phyloP scores from a whole-genome alignment of 2,797 vertebrate genomes.

The Arctocebus calabarensis region DNA sequence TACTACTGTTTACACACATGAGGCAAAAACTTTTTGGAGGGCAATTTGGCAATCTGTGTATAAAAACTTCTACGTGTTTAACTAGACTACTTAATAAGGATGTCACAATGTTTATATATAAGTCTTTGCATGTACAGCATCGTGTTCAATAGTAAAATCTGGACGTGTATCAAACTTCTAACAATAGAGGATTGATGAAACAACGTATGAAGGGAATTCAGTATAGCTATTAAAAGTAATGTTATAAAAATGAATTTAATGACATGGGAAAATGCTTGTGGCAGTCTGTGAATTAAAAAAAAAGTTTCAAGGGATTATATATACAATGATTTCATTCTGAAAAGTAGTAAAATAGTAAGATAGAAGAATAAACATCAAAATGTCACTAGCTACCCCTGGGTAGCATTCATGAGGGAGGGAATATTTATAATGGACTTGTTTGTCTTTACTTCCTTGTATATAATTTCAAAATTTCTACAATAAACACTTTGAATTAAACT shows the following conservation, averaged over 20 bases:
- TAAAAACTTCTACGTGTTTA: neutral
- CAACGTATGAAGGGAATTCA: conserved; percentile 52
- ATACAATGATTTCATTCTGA: conserved; percentile 67
- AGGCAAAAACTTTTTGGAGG: neutral
- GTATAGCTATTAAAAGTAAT: conserved; percentile 51
- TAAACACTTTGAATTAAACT: conserved; percentile 16
- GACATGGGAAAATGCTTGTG: conserved; percentile 58
- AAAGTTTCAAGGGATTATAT: conserved; percentile 2
- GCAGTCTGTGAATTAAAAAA: conserved; percentile 24
- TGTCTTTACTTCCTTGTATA: neutral
- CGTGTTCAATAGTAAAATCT: conserved; percentile 26
- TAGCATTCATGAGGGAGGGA: neutral
- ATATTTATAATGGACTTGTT: conserved; percentile 17
- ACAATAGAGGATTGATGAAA: conserved; percentile 51
- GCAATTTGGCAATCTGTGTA: neutral
- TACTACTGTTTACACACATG: neutral
- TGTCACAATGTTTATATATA: neutral
- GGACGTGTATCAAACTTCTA: conserved; percentile 14
- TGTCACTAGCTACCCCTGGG: conserved; percentile 34
- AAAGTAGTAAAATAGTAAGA: conserved; percentile 71
- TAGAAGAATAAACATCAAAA: conserved; percentile 50
- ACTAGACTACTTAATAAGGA: neutral
- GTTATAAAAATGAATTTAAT: conserved; percentile 59
- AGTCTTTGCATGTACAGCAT: neutral
- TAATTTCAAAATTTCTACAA: conserved; percentile 48